These are phyloP conservation scores for Chelidonichthys spinosus DNA, from an alignment of 2,797 vertebrate species.

Conservation along the genomic window DNA sequence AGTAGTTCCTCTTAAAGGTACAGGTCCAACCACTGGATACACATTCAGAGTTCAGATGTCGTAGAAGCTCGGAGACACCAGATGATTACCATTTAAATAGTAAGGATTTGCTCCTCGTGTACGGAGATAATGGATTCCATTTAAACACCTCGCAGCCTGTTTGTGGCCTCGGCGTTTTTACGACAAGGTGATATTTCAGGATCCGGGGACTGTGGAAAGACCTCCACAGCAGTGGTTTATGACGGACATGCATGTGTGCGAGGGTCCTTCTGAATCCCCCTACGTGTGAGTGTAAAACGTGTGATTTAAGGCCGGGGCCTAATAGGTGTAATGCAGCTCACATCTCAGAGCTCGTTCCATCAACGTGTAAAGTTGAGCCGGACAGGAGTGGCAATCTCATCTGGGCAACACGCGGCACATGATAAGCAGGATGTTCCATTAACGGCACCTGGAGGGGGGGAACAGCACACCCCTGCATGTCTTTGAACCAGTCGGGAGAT, in stretches of 20 bases:
- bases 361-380: slow-evolving; percentile 49
- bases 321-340: slow-evolving; percentile 48
- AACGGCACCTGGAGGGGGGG: background rate
- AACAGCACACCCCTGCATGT: too few species aligned
- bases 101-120: slow-evolving; percentile 27
- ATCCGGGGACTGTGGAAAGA: slow-evolving; percentile 14
- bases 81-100: slow-evolving; percentile 75
- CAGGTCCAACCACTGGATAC: background rate
- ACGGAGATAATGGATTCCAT: slow-evolving; percentile 67
- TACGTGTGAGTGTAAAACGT: slow-evolving; percentile 39
- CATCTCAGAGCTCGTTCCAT: slow-evolving; percentile 35
- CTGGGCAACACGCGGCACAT: slow-evolving; percentile 7
- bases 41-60: background rate
- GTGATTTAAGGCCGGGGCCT: slow-evolving; percentile 61
- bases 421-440: slow-evolving; percentile 41
- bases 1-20: slow-evolving; percentile 11
- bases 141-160: slow-evolving; percentile 53
- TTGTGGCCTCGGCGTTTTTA: slow-evolving; percentile 63
- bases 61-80: slow-evolving; percentile 11
- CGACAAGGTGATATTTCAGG: slow-evolving; percentile 59
- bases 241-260: slow-evolving; percentile 25
- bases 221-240: slow-evolving; percentile 53
- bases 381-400: slow-evolving; percentile 43
- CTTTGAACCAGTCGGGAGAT: background rate
- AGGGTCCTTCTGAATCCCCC: slow-evolving; percentile 61